These are phyloP conservation scores for Rhynchotus rufescens DNA, from an alignment of 2,797 vertebrate species.

Conservation along the genomic window DNA sequence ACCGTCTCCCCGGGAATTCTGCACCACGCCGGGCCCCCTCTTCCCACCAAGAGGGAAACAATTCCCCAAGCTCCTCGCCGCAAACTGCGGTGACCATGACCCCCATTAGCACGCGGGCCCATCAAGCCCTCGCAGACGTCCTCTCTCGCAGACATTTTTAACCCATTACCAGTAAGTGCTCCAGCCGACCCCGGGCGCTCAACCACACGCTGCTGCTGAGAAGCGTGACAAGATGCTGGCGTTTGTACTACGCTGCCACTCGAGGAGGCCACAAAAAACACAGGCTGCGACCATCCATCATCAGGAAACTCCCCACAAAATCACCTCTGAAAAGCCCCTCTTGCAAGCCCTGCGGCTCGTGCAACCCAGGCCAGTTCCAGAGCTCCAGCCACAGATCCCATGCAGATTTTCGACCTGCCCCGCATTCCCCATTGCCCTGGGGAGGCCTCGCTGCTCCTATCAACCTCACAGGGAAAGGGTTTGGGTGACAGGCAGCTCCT, in stretches of 20 bases:
- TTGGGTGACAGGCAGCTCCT: neutral
- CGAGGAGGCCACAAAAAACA: neutral
- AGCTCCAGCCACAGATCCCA: accelerated
- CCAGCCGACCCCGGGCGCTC: neutral
- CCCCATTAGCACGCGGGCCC: conserved; percentile 32
- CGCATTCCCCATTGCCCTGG: neutral
- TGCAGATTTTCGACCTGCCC: neutral
- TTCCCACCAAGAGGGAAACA: neutral
- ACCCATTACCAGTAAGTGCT: conserved; percentile 31
- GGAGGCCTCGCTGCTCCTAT: accelerated
- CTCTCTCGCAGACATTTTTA: accelerated
- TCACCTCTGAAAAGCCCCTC: neutral
- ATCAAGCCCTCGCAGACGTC: neutral
- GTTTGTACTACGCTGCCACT: neutral
- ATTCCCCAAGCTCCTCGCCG: neutral
- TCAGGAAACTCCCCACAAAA: accelerated
- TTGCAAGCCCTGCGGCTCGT: accelerated
- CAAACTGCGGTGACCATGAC: neutral
- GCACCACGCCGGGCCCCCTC: neutral
- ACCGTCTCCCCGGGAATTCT: neutral
- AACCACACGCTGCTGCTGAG: accelerated
- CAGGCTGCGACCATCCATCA: neutral
- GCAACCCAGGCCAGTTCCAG: accelerated
- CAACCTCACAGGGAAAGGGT: neutral
- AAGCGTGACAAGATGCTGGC: neutral